Conservation (phyloP, 2,888 invertebrate species). For the Yponomeuta plumbellus region DNA sequence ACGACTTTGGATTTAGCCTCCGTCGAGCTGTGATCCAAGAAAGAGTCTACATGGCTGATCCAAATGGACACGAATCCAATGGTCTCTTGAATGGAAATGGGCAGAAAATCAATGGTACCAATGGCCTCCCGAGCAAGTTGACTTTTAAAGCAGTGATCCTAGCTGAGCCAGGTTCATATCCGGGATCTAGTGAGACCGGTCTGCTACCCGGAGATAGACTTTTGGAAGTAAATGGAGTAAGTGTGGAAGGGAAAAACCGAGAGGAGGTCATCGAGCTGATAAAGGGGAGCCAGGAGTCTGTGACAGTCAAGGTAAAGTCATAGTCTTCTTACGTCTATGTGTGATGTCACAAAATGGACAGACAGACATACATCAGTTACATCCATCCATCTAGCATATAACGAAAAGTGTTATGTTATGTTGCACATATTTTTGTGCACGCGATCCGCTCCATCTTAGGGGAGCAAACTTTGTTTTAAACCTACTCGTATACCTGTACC, state of each 20-base stretch:
- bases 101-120: constrained; percentile 48
- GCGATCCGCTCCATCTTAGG: no score
- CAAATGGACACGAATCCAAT: constrained; percentile 49
- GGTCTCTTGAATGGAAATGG: constrained; percentile 55
- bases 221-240: constrained; percentile 91
- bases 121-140: constrained; percentile 58
- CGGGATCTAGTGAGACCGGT: constrained; percentile 86
- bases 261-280: constrained; percentile 97
- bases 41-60: constrained; percentile 67
- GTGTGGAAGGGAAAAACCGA: constrained; percentile 89
- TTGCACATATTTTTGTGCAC: no score
- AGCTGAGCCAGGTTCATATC: constrained; percentile 91
- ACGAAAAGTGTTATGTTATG: no score
- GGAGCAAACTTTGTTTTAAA: no score
- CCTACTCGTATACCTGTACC: no score
- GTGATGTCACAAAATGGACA: constrained; percentile 3
- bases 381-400: neutral
- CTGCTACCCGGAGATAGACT: constrained; percentile 96
- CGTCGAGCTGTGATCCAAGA: constrained; percentile 91
- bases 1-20: constrained; percentile 96
- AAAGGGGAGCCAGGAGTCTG: constrained; percentile 87
- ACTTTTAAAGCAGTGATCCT: constrained; percentile 87
- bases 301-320: constrained; percentile 86
- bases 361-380: no score
- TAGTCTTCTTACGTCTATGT: constrained; percentile 2